Base-by-base conservation (phyloP, 2,888 invertebrate genomes). In the Pilophorus perplexus region DNA sequence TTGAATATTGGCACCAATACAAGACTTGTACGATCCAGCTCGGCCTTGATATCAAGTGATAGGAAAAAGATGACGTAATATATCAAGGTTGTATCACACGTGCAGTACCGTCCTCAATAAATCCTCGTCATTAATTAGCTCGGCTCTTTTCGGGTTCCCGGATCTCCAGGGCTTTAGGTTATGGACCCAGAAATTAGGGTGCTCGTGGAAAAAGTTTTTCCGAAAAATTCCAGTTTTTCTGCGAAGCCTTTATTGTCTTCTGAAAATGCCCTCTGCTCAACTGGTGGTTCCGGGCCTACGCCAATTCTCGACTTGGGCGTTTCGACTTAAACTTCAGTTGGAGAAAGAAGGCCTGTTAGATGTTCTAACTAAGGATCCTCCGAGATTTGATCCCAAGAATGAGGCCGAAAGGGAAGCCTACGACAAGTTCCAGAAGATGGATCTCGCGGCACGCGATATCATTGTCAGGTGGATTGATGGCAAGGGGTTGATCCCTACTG, bases 311-410 rank as follows among this genome's bases (percentile, higher is more conserved):
- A 18, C 8, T 14, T 44, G 44, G 20, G 18, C 3, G 18, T 44
- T 44, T 14, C 12, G 44, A 3, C 16, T 44, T 10, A 44, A 44
- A 44, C 44, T 44, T 2, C 1, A 18, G 18, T 18, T 44, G 44
- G 44, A 38, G 14, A 38, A 38, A 14, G 38, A 38, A 38, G 38
- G 38, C n/a, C n/a, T 38, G 38, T 38, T 38, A 38, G 38, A 38
- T 38, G 38, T 38, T 38, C 38, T 38, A 38, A 38, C 38, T n/a
- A 38, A 38, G 14, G 38, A 38, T n/a, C 38, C 38, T 14, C 38
- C 38, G 38, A 38, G 14, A 3, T n/a, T n/a, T 38, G 38, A 38
- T 38, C 12, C 38, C n/a, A 38, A 38, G 38, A 38, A 42, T 42
- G 20, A 44, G 22, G 18, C 20, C 16, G 20, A 10, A 18, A 18